These are phyloP conservation scores for Thamnophis elegans DNA, from an alignment of 2,797 vertebrate species.

Conservation along the genomic window DNA sequence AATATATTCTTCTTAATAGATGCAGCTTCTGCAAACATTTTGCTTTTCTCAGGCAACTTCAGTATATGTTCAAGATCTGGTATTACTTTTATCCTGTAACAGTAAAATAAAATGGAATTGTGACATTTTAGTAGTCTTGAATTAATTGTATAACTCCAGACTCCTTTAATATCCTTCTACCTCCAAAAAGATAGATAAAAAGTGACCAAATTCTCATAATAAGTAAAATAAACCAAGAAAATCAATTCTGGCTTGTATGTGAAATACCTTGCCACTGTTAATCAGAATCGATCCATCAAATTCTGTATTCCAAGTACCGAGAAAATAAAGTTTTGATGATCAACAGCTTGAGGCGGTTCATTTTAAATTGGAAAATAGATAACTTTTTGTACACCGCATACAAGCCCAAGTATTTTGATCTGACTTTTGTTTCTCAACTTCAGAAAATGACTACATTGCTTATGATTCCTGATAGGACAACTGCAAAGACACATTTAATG, in stretches of 20 bases:
- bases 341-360: constrained; percentile 1
- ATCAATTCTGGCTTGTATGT: background rate
- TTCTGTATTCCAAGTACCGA: background rate
- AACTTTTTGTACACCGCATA: background rate
- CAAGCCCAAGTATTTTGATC: background rate
- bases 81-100: background rate
- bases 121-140: background rate
- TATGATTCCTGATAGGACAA: background rate
- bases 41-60: background rate
- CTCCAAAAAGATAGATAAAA: constrained; percentile 13
- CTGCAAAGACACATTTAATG: background rate
- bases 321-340: constrained; percentile 35
- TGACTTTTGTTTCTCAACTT: background rate
- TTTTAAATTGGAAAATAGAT: constrained; percentile 35
- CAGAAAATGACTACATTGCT: background rate
- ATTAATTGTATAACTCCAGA: background rate
- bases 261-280: constrained; percentile 15
- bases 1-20: background rate
- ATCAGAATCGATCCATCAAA: constrained; percentile 30
- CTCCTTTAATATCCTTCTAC: background rate
- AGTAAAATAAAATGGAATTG: background rate
- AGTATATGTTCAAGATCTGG: background rate
- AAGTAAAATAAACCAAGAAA: constrained; percentile 21
- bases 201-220: constrained; percentile 1
- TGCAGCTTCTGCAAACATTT: background rate